A percentile compares a stretch with the other conserved stretches of the same genome.
These are phyloP conservation scores for Heliconius cydno DNA, from an alignment of 2,888 invertebrate genomes.

Conservation along the genomic window DNA sequence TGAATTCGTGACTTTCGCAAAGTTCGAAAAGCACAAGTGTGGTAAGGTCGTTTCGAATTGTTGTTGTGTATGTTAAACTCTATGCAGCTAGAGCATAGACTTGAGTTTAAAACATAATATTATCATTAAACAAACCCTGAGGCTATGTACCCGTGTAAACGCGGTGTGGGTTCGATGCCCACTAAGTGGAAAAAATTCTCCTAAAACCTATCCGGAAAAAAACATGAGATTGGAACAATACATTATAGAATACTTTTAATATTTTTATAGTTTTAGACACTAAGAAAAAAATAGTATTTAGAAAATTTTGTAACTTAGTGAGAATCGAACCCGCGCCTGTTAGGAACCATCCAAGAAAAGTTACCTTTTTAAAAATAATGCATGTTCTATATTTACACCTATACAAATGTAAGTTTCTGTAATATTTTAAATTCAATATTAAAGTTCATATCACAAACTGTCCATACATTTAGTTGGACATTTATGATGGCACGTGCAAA, in stretches of 20 bases:
- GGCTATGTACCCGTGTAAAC: no score
- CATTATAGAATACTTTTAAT: not conserved
- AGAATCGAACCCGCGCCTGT: no score
- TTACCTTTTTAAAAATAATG: not conserved
- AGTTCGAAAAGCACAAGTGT: slow-evolving; percentile 1
- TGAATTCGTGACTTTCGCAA: not conserved
- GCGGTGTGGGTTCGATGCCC: not conserved
- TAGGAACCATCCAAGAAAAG: not conserved
- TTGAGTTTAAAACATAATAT: not conserved
- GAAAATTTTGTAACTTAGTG: no score
- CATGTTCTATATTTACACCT: not conserved
- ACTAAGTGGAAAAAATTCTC: not conserved
- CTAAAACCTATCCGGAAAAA: not conserved
- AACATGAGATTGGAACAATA: not conserved
- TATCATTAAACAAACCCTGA: not conserved
- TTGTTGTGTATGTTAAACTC: not conserved
- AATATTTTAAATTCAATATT: slow-evolving; percentile 3
- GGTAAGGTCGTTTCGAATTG: not conserved
- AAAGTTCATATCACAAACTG: not conserved
- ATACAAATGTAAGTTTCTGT: not conserved
- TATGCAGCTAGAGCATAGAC: not conserved
- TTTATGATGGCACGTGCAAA: slow-evolving; percentile 18
- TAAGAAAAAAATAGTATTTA: not conserved
- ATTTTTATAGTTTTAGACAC: not conserved
- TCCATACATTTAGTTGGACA: slow-evolving; percentile 15